Evolutionary conservation across 2,113 vertebrate genomes (phyloP), one percentile per base, ranked within the genome.

Genomic region (Oryzias melastigma): DNA sequence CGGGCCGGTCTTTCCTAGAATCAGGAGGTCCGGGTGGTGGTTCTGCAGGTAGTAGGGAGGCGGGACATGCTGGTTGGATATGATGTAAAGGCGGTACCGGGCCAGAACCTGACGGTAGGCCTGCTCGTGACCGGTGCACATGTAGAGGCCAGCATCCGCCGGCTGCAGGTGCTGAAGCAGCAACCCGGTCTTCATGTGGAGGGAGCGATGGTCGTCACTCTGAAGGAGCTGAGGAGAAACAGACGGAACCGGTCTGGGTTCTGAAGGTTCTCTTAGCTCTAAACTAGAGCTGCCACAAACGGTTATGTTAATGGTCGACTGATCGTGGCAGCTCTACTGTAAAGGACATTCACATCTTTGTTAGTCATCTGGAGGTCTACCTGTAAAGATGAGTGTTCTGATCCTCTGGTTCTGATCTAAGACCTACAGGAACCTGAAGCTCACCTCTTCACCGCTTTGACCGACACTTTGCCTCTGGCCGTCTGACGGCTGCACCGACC

Each of bases 131-230:
- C 90, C 60, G 54, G 48, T 70, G 85, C 94, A 95, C 69, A 83
- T 86, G 56, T 94, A 95, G 52, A 88, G 52, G 45, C 92, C 94
- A 0, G 50, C 3, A 3, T 94, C 91, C 3, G 79, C 65, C 27
- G 68, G 72, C 0, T 82, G 45, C 76, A 95, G 77, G 62, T 61
- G 90, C 16, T 91, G 93, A 47, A 95, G 72, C 76, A 96, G 87
- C 75, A 94, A 65, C 13, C 94, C 94, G 5, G 89, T 89, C 59
- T 90, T 88, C 78, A 92, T 87, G 65, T 82, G 59, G 0, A 87
- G 61, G 45, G 83, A 67, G 24, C 48, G 91, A 0, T 65, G 83
- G 0, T 85, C 91, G 0, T 86, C 83, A 16, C 14, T 62, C 40
- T 50, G 77, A 24, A 84, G 56, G 7, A 92, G 60, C 91, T 93